phyloP scores from a whole-genome alignment of 2,797 vertebrate species.

The Chaetodon trifasciatus region DNA sequence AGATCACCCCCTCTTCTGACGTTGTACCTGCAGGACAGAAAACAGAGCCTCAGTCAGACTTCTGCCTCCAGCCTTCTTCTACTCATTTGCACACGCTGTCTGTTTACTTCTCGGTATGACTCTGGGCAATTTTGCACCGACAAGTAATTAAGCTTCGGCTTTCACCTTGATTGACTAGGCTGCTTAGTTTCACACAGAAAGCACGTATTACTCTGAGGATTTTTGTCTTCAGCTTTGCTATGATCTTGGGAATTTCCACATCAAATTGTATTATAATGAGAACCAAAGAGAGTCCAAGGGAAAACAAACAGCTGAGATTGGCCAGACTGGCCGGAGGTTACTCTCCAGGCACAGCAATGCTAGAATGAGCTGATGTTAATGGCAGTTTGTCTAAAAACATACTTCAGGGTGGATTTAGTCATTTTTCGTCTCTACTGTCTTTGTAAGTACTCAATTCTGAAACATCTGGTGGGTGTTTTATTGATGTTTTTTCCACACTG shows the following conservation, averaged over 20 bases:
- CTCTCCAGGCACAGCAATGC: not conserved
- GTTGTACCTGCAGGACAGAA: slow-evolving; percentile 80
- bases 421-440: not conserved
- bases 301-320: not conserved
- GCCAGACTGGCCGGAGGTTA: too few species aligned
- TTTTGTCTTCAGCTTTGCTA: slow-evolving; percentile 19
- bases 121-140: not conserved
- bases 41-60: not conserved
- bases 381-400: not conserved
- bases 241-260: not conserved
- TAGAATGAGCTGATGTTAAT: not conserved
- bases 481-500: too few species aligned
- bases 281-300: slow-evolving; percentile 21
- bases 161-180: slow-evolving; percentile 1
- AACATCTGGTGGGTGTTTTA: not conserved
- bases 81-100: not conserved
- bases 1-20: slow-evolving; percentile 85
- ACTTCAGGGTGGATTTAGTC: not conserved
- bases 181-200: not conserved
- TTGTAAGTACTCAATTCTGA: not conserved
- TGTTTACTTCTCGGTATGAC: not conserved
- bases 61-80: not conserved
- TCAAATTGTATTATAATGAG: not conserved
- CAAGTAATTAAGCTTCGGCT: slow-evolving; percentile 1
- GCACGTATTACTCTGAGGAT: not conserved